phyloP scores from a whole-genome alignment of 2,888 invertebrate genomes.

The Rhagonycha fulva region DNA sequence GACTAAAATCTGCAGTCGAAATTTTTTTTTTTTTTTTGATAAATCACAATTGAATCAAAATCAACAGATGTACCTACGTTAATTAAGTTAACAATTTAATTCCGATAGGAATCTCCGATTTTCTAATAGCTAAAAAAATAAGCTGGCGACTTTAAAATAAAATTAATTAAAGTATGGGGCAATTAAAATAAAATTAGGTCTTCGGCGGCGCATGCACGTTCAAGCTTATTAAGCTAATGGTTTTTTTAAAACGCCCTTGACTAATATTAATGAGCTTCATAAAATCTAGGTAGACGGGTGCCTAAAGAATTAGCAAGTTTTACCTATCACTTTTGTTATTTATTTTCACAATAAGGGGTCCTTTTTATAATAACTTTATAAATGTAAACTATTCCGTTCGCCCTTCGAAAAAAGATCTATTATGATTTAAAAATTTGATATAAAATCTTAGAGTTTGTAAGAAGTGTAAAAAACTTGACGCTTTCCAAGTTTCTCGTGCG shows the following conservation, averaged over 20 bases:
- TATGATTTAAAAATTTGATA: not conserved
- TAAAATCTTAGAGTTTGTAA: not conserved
- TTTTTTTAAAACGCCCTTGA: conserved; percentile 23
- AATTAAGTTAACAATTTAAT: not conserved
- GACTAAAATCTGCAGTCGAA: no score
- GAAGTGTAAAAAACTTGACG: not conserved
- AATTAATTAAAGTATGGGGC: conserved; percentile 18
- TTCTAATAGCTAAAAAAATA: not conserved
- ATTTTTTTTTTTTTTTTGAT: not conserved
- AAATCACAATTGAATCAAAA: not conserved
- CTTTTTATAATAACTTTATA: not conserved
- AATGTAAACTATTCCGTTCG: not conserved
- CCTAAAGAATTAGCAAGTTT: not conserved
- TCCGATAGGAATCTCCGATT: not conserved
- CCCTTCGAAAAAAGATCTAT: not conserved
- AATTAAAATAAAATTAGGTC: conserved; percentile 27
- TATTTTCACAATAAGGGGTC: not conserved
- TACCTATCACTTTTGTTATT: not conserved
- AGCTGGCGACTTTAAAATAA: not conserved
- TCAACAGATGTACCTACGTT: not conserved
- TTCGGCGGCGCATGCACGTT: conserved; percentile 13
- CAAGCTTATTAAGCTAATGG: conserved; percentile 23
- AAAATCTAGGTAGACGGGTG: conserved; percentile 8
- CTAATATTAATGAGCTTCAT: conserved; percentile 24
- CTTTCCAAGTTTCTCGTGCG: not conserved